A percentile compares a stretch with the other conserved stretches of the same genome.
phyloP scores from a whole-genome alignment of 2,113 vertebrate genomes.

The Microtus richardsoni region DNA sequence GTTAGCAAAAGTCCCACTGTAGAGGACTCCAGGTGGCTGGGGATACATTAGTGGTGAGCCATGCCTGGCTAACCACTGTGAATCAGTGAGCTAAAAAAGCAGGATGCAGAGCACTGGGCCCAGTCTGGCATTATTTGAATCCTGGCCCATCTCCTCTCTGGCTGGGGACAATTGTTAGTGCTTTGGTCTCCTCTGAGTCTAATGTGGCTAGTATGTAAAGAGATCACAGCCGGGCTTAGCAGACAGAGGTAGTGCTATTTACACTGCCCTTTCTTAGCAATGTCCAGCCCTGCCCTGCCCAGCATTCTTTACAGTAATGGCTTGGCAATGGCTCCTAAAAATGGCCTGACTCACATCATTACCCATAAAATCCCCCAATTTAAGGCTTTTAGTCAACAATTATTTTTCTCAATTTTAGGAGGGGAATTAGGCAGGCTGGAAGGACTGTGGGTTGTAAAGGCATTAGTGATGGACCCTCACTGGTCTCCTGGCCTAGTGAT shows the following conservation, averaged over 20 bases:
- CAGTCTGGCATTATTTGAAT: not conserved
- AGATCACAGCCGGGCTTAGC: not conserved
- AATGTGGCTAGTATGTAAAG: not conserved
- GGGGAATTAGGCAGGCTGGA: not conserved
- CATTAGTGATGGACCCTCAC: not conserved
- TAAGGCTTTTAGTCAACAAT: not conserved
- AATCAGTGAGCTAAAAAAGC: not conserved
- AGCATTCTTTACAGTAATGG: not conserved
- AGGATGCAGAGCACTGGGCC: not conserved
- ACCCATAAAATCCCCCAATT: constrained; percentile 17
- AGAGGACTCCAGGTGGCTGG: not conserved
- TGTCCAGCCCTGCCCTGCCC: not conserved
- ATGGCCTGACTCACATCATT: not conserved
- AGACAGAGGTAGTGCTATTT: not conserved
- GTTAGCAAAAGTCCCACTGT: not conserved
- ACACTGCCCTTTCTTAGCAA: not conserved
- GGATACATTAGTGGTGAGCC: not conserved
- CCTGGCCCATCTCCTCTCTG: not conserved
- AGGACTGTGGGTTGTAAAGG: not conserved
- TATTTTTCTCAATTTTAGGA: not conserved
- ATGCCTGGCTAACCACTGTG: not conserved
- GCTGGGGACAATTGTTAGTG: not conserved
- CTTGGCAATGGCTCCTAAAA: not conserved
- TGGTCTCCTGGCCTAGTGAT: not conserved
- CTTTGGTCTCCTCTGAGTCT: not conserved